Evolutionary conservation across 2,113 vertebrate genomes (phyloP).

Genomic region (Stictonetta naevosa): DNA sequence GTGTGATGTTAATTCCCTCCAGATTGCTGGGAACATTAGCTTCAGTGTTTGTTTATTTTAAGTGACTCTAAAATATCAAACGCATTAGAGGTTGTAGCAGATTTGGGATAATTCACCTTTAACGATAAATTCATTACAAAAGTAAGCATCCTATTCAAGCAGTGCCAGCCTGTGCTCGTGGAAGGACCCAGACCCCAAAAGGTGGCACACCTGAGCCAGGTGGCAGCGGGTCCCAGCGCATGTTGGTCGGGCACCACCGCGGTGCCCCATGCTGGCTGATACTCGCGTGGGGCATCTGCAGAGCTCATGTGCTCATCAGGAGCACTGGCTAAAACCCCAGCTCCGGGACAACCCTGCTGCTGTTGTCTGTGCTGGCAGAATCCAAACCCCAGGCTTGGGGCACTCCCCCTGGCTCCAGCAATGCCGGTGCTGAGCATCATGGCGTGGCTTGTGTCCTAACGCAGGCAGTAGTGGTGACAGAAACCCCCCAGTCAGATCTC

Average conservation of each 20-base stretch:
- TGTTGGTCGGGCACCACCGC: neutral
- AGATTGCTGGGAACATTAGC: constrained; percentile 47
- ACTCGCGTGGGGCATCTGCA: rapidly evolving
- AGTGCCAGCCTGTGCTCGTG: neutral
- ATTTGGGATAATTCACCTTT: constrained; percentile 19
- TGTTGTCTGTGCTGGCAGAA: neutral
- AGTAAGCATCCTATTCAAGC: neutral
- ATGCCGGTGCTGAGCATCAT: neutral
- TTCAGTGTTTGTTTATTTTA: constrained; percentile 51
- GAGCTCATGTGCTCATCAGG: rapidly evolving
- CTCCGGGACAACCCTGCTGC: neutral
- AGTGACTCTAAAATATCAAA: constrained; percentile 45
- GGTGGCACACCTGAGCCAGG: rapidly evolving
- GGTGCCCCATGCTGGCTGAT: rapidly evolving
- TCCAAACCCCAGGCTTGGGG: neutral
- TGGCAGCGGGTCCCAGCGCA: rapidly evolving
- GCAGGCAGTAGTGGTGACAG: no score
- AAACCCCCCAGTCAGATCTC: neutral
- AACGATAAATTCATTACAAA: neutral
- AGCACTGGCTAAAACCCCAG: neutral
- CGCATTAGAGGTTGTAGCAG: neutral
- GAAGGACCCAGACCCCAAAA: neutral
- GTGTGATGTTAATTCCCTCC: constrained; percentile 44
- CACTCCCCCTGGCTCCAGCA: neutral
- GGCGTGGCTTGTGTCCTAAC: neutral